These are phyloP conservation scores for Limenitis arthemis DNA, from an alignment of 2,888 invertebrate species.

Conservation along the genomic window DNA sequence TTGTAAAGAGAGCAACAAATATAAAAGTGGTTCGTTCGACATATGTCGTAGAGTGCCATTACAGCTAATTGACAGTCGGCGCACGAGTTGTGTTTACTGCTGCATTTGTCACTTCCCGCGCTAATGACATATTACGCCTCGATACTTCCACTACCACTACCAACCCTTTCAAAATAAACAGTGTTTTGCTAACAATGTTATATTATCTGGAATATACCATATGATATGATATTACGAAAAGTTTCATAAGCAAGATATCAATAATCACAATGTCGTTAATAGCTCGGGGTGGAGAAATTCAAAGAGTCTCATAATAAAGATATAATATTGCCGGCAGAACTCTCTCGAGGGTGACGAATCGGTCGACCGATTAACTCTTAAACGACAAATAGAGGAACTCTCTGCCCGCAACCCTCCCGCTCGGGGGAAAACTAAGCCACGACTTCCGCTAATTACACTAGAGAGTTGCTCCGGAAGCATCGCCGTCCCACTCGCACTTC, in stretches of 20 bases:
- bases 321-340: slow-evolving; percentile 60
- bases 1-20: slow-evolving; percentile 55
- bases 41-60: slow-evolving; percentile 61
- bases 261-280: slow-evolving; percentile 65
- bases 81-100: slow-evolving; percentile 51
- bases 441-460: slow-evolving; percentile 69
- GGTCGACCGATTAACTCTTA: slow-evolving; percentile 71
- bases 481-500: slow-evolving; percentile 57
- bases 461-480: slow-evolving; percentile 55
- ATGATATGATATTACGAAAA: neutral
- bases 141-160: slow-evolving; percentile 26
- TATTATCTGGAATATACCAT: neutral
- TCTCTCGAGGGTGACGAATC: slow-evolving; percentile 70
- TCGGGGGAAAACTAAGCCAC: slow-evolving; percentile 67
- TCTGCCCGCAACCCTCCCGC: slow-evolving; percentile 56
- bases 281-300: slow-evolving; percentile 46
- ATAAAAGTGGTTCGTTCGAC: slow-evolving; percentile 51
- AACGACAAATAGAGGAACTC: slow-evolving; percentile 71
- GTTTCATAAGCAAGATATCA: slow-evolving; percentile 56
- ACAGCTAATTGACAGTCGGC: slow-evolving; percentile 59
- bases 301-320: slow-evolving; percentile 63
- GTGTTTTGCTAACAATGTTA: slow-evolving; percentile 19
- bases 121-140: slow-evolving; percentile 52
- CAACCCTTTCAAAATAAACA: slow-evolving; percentile 49
- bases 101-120: slow-evolving; percentile 63